Base-by-base conservation (phyloP, 2,888 invertebrate species). In the Archips crataeganus region DNA sequence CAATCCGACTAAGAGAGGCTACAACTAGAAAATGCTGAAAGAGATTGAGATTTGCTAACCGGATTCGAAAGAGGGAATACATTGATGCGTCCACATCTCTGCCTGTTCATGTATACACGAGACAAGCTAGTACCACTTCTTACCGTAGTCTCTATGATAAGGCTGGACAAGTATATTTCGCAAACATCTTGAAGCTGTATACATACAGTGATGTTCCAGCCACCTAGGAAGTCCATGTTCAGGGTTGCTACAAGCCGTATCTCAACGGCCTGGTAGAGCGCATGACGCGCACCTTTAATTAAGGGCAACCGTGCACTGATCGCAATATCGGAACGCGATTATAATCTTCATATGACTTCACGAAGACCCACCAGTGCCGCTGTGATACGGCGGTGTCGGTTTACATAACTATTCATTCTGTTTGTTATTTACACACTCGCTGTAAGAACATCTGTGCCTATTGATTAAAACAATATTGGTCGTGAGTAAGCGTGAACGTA, bases 301-400 rank as follows among this genome's bases (percentile, higher is more conserved):
- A 94, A 89, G 94, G 94, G 83, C 93, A 91, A 87, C 81, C 87
- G 85, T 93, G 92, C 93, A 93, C 84, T 89, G 92, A 94, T 94
- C 91, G 91, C 87, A 87, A 93, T 94, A 94, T 94, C 89, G 91
- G 87, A 94, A 94, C 93, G 94, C 93, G 94, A 95, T 94, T 95
- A 95, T 94, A 90, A 92, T 92, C 87, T 89, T 90, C 90, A 87
- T 94, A 95, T 92, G 94, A 91, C 94, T 95, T 95, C 94, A 86
- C 81, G 94, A 95, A 94, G 94, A 87, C 94, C 87, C 86, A 87
- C 82, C 83, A 79, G 76, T 90, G 90, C 82, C 74, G 85, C 83
- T 84, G 88, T 92, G 93, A 94, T 93, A 93, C 91, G 80, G 62
- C 80, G 82, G 88, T 86, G 87, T 94, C 89, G 79, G 70, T 82